Conservation (phyloP, 2,113 vertebrate species). For the Romanogobio albipinnatus region DNA sequence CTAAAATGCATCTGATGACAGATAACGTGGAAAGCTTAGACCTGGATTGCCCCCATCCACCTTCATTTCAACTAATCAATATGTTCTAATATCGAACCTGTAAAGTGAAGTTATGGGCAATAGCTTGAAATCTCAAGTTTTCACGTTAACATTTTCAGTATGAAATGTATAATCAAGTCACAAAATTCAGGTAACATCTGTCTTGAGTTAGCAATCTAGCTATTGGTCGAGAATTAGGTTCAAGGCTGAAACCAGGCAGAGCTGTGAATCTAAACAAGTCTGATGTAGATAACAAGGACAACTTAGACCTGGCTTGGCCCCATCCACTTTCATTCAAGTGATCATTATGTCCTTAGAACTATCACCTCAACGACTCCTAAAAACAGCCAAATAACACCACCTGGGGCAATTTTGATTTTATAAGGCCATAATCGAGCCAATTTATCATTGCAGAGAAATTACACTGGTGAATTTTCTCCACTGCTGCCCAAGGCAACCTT, state of each 20-base stretch:
- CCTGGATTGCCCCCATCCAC: not conserved
- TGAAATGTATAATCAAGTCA: not conserved
- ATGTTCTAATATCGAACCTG: not conserved
- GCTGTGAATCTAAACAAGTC: not conserved
- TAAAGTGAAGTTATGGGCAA: not conserved
- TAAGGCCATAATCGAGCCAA: constrained; percentile 22
- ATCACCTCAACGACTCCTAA: constrained; percentile 36
- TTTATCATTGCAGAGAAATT: constrained; percentile 30
- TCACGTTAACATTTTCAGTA: not conserved
- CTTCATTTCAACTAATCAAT: constrained; percentile 36
- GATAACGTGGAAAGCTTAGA: constrained; percentile 1
- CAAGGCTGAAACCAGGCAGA: constrained; percentile 12
- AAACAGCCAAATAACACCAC: constrained; percentile 4
- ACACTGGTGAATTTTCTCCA: constrained; percentile 33
- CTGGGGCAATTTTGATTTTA: constrained; percentile 37
- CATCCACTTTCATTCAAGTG: constrained; percentile 29
- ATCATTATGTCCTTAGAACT: constrained; percentile 24
- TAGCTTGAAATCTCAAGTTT: not conserved
- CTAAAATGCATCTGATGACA: not conserved
- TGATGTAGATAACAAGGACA: constrained; percentile 15
- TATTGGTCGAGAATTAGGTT: not conserved
- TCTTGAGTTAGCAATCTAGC: not conserved
- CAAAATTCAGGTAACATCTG: not conserved
- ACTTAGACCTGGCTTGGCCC: constrained; percentile 4
- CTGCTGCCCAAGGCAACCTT: constrained; percentile 23